Percentiles rank a stretch among this genome's conserved stretches.
These are phyloP conservation scores for Anadara kagoshimensis DNA, from an alignment of 1,140 invertebrate species.

Conservation along the genomic window DNA sequence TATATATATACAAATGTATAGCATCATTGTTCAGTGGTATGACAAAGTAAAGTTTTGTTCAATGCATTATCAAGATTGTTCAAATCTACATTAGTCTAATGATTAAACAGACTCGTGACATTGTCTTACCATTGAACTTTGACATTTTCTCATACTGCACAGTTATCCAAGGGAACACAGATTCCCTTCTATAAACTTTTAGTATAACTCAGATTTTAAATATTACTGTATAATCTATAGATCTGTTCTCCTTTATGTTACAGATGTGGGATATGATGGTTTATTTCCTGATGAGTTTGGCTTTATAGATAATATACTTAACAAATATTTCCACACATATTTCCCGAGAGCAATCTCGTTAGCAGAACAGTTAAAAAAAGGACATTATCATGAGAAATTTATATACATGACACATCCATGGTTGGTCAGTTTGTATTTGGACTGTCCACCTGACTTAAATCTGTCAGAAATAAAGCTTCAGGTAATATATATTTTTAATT, in stretches of 20 bases:
- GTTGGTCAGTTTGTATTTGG: slow-evolving; percentile 63
- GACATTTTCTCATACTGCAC: background rate
- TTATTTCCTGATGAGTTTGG: slow-evolving; percentile 41
- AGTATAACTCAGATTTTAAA: too few relatives aligned
- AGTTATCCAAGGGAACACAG: background rate
- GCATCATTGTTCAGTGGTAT: too few relatives aligned
- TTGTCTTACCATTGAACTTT: background rate
- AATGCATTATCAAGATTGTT: too few relatives aligned
- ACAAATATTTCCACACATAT: slow-evolving; percentile 62
- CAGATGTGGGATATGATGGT: slow-evolving; percentile 66
- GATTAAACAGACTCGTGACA: too few relatives aligned
- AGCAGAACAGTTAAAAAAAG: slow-evolving; percentile 34
- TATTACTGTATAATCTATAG: too few relatives aligned
- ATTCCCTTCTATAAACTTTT: background rate
- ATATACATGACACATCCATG: slow-evolving; percentile 68
- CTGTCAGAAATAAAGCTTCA: slow-evolving; percentile 47
- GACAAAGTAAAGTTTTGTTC: too few relatives aligned
- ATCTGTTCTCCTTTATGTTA: slow-evolving; percentile 14
- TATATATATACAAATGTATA: too few relatives aligned
- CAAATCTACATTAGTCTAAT: too few relatives aligned
- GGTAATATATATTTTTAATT: slow-evolving; percentile 6
- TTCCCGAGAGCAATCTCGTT: slow-evolving; percentile 56
- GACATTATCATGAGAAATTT: slow-evolving; percentile 56
- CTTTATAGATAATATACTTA: slow-evolving; percentile 58
- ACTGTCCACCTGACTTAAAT: slow-evolving; percentile 60